These are phyloP conservation scores for Drosophila tristis DNA, from an alignment of 1,140 invertebrate genomes.

Conservation along the genomic window DNA sequence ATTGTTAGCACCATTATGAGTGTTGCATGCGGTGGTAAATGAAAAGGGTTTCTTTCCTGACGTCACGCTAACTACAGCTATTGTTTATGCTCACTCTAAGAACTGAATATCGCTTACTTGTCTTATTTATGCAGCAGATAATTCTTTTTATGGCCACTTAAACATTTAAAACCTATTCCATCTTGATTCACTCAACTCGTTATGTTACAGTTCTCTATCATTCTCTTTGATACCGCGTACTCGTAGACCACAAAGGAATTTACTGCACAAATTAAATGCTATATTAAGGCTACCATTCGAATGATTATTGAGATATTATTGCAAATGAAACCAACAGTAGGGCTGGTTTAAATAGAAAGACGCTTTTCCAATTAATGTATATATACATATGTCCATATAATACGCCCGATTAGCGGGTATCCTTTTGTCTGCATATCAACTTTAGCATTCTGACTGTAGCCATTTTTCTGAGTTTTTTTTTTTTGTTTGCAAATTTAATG, in stretches of 20 bases:
- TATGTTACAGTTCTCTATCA: conserved; percentile 45
- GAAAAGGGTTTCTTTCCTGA: not conserved
- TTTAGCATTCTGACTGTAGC: too few species aligned
- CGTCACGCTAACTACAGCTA: not conserved
- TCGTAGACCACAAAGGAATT: too few species aligned
- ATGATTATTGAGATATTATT: too few species aligned
- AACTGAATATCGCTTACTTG: conserved; percentile 29
- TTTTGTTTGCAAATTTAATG: conserved; percentile 50
- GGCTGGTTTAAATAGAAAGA: too few species aligned
- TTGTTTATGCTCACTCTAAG: conserved; percentile 1
- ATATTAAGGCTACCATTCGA: too few species aligned
- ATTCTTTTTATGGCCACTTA: conserved; percentile 65
- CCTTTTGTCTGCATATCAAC: too few species aligned
- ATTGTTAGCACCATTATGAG: too few species aligned
- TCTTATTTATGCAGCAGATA: conserved; percentile 32
- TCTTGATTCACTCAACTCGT: conserved; percentile 53
- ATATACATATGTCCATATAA: too few species aligned
- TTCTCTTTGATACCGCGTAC: not conserved
- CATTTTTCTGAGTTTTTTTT: conserved; percentile 7
- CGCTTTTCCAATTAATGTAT: too few species aligned
- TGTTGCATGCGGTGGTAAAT: not conserved
- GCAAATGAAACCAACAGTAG: too few species aligned
- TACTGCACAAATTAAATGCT: too few species aligned
- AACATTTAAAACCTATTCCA: conserved; percentile 61
- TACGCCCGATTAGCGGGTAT: too few species aligned